A percentile compares a stretch with the other conserved stretches of the same genome.
These are phyloP conservation scores for Ectropis grisescens DNA, from an alignment of 1,140 invertebrate species.

Conservation along the genomic window DNA sequence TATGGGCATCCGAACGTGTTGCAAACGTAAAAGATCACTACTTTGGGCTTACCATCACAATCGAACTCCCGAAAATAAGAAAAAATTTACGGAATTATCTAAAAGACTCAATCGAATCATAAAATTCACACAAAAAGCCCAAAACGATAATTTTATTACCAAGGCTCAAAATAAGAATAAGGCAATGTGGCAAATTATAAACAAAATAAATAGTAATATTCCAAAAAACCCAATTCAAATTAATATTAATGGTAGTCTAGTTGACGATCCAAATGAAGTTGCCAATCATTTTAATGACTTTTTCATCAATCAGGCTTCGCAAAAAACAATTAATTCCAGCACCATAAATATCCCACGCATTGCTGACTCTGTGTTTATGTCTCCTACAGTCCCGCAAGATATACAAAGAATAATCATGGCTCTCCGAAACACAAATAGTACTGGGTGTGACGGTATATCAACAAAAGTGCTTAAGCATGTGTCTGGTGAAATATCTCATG, in stretches of 20 bases:
- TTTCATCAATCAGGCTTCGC: not conserved
- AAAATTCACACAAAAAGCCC: slow-evolving; percentile 1
- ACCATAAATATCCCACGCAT: not conserved
- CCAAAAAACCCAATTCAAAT: not conserved
- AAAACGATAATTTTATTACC: slow-evolving; percentile 2
- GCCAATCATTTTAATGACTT: not conserved
- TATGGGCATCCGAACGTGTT: not conserved
- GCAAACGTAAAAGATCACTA: slow-evolving; percentile 2
- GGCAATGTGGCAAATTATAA: slow-evolving; percentile 5
- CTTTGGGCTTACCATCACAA: slow-evolving; percentile 4
- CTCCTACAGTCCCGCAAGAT: not conserved
- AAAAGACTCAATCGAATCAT: not conserved
- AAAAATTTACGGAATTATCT: not conserved
- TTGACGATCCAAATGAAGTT: not conserved
- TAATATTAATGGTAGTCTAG: not conserved
- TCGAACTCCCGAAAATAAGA: slow-evolving; percentile 1
- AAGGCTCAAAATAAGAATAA: slow-evolving; percentile 1
- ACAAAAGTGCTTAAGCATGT: not conserved
- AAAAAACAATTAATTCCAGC: not conserved
- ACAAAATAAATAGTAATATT: not conserved
- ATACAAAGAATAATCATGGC: not conserved
- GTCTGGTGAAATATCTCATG: not conserved
- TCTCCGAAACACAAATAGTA: not conserved
- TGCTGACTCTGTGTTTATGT: not conserved
- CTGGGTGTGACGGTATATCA: not conserved